A percentile compares a stretch with the other conserved stretches of the same genome.
Evolutionary conservation across 2,888 invertebrate genomes (phyloP).

Genomic region (Cephus runcator): DNA sequence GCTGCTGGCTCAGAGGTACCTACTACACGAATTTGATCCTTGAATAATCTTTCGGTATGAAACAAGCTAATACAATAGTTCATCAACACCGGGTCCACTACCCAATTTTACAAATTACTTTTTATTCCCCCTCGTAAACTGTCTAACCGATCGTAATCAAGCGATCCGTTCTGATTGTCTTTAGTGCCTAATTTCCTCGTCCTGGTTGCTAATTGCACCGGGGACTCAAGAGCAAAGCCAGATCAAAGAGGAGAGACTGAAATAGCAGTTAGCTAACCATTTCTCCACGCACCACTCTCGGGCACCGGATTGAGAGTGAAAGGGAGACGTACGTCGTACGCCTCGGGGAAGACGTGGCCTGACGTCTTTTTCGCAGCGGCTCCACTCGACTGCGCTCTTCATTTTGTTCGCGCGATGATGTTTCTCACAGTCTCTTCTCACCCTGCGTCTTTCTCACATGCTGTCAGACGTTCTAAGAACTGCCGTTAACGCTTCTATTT

Average conservation of each 20-base stretch:
- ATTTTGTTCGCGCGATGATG: slow-evolving; percentile 30
- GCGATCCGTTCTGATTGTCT: slow-evolving; percentile 34
- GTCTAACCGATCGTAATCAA: slow-evolving; percentile 31
- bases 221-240: neutral
- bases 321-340: slow-evolving; percentile 37
- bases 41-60: neutral
- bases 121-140: slow-evolving; percentile 33
- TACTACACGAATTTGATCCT: neutral
- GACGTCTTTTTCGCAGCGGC: slow-evolving; percentile 34
- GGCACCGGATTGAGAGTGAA: slow-evolving; percentile 43
- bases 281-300: neutral
- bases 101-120: slow-evolving; percentile 36
- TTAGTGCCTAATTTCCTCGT: slow-evolving; percentile 11
- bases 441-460: neutral
- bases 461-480: neutral
- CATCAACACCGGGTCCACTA: slow-evolving; percentile 17
- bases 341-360: slow-evolving; percentile 33
- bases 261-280: neutral
- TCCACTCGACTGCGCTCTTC: slow-evolving; percentile 24
- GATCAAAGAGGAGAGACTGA: neutral
- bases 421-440: slow-evolving; percentile 33
- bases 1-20: neutral
- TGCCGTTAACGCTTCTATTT: neutral
- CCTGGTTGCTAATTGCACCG: neutral
- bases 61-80: neutral